These are phyloP conservation scores for Myopa tessellatipennis DNA, from an alignment of 2,888 invertebrate genomes.

Conservation along the genomic window DNA sequence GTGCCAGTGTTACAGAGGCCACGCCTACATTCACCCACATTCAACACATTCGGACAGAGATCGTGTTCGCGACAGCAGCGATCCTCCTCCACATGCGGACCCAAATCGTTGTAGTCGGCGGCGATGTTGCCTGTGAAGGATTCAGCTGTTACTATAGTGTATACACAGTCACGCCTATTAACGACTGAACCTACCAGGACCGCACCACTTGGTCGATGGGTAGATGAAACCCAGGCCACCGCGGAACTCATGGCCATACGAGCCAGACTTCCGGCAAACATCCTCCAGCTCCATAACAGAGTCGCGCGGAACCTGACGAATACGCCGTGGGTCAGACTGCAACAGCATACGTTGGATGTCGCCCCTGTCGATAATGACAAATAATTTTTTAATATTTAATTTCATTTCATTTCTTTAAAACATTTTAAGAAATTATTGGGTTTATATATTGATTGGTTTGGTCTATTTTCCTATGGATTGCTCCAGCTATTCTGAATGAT, in stretches of 20 bases:
- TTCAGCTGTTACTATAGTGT: neutral
- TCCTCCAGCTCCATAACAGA: conserved; percentile 72
- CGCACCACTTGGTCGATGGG: conserved; percentile 84
- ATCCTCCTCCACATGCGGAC: conserved; percentile 75
- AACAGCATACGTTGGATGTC: conserved; percentile 73
- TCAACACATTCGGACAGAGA: conserved; percentile 74
- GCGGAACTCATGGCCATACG: conserved; percentile 65
- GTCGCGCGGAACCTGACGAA: conserved; percentile 74
- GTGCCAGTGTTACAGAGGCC: conserved; percentile 77
- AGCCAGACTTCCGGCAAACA: conserved; percentile 69
- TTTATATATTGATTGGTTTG: no score
- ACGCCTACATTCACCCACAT: conserved; percentile 73
- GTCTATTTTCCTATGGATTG: no score
- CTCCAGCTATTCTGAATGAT: neutral
- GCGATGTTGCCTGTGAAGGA: conserved; percentile 71
- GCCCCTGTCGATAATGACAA: conserved; percentile 64
- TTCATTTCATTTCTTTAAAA: no score
- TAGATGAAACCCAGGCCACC: conserved; percentile 71
- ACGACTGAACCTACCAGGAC: conserved; percentile 70
- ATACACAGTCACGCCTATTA: neutral
- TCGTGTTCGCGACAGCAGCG: conserved; percentile 81
- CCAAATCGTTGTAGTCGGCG: conserved; percentile 74
- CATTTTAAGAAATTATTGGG: no score
- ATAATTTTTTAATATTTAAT: no score
- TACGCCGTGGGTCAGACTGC: conserved; percentile 71